These are phyloP conservation scores for Thymelicus acteon DNA, from an alignment of 2,888 invertebrate genomes.

Conservation along the genomic window DNA sequence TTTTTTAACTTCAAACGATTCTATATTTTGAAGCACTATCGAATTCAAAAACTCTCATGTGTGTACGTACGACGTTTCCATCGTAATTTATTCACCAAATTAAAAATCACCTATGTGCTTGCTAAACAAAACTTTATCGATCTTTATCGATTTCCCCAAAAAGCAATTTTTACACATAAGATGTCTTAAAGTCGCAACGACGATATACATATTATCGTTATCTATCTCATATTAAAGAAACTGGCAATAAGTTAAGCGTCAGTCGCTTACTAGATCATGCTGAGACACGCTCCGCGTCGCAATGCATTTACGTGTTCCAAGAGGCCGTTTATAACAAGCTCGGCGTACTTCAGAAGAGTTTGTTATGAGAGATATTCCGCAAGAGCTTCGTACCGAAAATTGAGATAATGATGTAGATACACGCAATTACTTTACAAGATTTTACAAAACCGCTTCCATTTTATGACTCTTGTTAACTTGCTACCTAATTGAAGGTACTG, in stretches of 20 bases:
- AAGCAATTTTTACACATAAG: no score
- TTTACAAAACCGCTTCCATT: not conserved
- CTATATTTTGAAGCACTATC: no score
- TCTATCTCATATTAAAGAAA: not conserved
- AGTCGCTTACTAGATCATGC: not conserved
- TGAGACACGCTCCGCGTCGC: slow-evolving; percentile 9
- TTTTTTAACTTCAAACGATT: no score
- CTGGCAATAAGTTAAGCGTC: not conserved
- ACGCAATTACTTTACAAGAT: slow-evolving; percentile 19
- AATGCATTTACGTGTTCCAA: slow-evolving; percentile 38
- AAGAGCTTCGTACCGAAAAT: slow-evolving; percentile 28
- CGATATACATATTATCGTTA: no score
- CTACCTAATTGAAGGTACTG: no score
- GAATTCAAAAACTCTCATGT: no score
- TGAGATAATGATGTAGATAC: slow-evolving; percentile 34
- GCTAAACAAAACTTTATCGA: no score
- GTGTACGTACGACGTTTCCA: no score
- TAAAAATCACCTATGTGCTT: no score
- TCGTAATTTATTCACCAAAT: no score
- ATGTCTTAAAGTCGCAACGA: no score
- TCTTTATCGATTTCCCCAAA: no score
- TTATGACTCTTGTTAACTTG: not conserved
- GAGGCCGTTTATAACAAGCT: slow-evolving; percentile 36
- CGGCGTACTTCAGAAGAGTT: slow-evolving; percentile 36
- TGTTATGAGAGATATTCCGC: slow-evolving; percentile 34